These are phyloP conservation scores for Sebastes elongatus DNA, from an alignment of 2,797 vertebrate species.

Conservation along the genomic window DNA sequence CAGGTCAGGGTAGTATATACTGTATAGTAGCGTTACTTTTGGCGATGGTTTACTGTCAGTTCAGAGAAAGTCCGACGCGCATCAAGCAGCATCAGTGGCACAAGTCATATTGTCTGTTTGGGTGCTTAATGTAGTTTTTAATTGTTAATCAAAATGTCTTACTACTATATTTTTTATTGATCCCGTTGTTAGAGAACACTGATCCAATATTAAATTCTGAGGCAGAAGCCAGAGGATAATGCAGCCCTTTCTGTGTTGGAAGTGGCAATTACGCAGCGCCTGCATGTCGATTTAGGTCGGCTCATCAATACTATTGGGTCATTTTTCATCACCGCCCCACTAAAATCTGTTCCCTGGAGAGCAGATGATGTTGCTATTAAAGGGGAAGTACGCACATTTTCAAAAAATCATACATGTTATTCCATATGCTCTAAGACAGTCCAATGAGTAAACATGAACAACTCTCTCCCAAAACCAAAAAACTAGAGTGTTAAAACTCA, in stretches of 20 bases:
- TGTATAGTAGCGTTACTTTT: neutral
- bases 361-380: conserved; percentile 7
- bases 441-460: neutral
- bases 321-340: conserved; percentile 31
- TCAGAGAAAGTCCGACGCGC: conserved; percentile 4
- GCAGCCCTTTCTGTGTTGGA: neutral
- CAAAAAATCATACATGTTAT: neutral
- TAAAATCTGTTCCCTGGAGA: conserved; percentile 44
- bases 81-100: neutral
- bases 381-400: neutral
- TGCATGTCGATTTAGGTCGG: conserved; percentile 58
- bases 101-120: neutral
- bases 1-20: neutral
- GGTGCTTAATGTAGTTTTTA: neutral
- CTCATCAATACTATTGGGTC: conserved; percentile 45
- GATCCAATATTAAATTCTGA: neutral
- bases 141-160: conserved; percentile 13
- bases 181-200: neutral
- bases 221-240: neutral
- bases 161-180: neutral
- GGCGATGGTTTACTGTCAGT: neutral
- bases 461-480: too few species aligned
- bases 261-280: conserved; percentile 41
- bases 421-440: neutral
- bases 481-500: too few species aligned